Evolutionary conservation across 1,140 invertebrate genomes (phyloP).

Genomic region (Camponotus floridanus): DNA sequence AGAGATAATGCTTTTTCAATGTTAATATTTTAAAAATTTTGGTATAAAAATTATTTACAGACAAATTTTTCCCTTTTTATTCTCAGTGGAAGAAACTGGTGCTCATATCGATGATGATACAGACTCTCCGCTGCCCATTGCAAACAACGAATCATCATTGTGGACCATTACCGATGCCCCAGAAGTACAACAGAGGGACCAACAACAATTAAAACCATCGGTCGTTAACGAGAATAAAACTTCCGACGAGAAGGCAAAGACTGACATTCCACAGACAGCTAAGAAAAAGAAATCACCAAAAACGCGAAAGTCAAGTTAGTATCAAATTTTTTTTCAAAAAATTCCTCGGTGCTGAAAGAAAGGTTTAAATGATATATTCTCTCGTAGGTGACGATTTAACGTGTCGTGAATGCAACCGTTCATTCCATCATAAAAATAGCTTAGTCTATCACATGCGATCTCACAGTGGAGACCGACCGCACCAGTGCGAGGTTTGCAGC

Average conservation of each 20-base stretch:
- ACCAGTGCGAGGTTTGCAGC: slow-evolving; percentile 93
- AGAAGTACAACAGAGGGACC: slow-evolving; percentile 82
- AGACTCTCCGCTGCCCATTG: slow-evolving; percentile 76
- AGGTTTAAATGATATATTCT: neutral
- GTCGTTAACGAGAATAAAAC: slow-evolving; percentile 78
- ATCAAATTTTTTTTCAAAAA: neutral
- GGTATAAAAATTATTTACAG: neutral
- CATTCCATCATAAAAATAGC: slow-evolving; percentile 94
- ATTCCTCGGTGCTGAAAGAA: neutral
- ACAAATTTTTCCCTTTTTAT: neutral
- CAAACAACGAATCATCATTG: slow-evolving; percentile 78
- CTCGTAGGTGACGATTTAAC: slow-evolving; percentile 82
- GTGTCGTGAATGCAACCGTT: slow-evolving; percentile 91
- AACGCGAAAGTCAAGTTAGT: slow-evolving; percentile 76
- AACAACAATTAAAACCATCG: slow-evolving; percentile 75
- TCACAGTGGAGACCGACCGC: slow-evolving; percentile 92
- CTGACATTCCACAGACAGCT: slow-evolving; percentile 80
- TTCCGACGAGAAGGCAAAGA: slow-evolving; percentile 81
- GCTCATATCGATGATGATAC: slow-evolving; percentile 84
- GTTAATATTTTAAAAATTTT: slow-evolving; percentile 14
- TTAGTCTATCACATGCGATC: slow-evolving; percentile 94
- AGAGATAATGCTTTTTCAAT: slow-evolving; percentile 50
- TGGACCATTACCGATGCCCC: slow-evolving; percentile 80
- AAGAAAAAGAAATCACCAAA: slow-evolving; percentile 82
- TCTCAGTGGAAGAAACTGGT: slow-evolving; percentile 84